Conservation (phyloP, 1,140 invertebrate genomes). For the Vollenhovia emeryi region DNA sequence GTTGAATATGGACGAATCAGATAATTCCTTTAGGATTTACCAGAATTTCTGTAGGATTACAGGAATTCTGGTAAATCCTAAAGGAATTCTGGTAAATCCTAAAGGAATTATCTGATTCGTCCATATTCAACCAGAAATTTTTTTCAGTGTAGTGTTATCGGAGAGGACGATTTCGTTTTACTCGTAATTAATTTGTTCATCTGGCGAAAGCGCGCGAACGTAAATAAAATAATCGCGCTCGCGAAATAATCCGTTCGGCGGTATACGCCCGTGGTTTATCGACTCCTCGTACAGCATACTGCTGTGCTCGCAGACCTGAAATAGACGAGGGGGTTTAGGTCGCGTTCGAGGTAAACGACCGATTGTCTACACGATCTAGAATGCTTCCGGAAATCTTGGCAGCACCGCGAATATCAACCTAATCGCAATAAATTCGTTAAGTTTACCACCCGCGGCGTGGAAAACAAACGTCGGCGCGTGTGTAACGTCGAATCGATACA, state of each 20-base stretch:
- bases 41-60: no score
- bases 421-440: constrained; percentile 59
- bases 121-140: no score
- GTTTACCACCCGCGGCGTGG: constrained; percentile 28
- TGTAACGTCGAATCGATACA: constrained; percentile 36
- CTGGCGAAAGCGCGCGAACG: not conserved
- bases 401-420: constrained; percentile 49
- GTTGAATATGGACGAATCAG: no score
- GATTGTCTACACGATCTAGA: constrained; percentile 60
- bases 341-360: constrained; percentile 67
- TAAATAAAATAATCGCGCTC: not conserved
- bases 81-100: no score
- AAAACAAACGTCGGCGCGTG: constrained; percentile 17
- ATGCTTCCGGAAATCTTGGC: constrained; percentile 67
- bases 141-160: not conserved
- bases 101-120: no score
- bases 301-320: constrained; percentile 32
- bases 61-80: no score
- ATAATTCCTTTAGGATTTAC: no score
- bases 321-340: constrained; percentile 62
- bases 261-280: constrained; percentile 16
- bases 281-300: not conserved
- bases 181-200: not conserved
- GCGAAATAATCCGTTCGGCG: constrained; percentile 9
- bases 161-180: not conserved